These are phyloP conservation scores for Petroica traversi DNA, from an alignment of 2,113 vertebrate genomes.

Conservation along the genomic window DNA sequence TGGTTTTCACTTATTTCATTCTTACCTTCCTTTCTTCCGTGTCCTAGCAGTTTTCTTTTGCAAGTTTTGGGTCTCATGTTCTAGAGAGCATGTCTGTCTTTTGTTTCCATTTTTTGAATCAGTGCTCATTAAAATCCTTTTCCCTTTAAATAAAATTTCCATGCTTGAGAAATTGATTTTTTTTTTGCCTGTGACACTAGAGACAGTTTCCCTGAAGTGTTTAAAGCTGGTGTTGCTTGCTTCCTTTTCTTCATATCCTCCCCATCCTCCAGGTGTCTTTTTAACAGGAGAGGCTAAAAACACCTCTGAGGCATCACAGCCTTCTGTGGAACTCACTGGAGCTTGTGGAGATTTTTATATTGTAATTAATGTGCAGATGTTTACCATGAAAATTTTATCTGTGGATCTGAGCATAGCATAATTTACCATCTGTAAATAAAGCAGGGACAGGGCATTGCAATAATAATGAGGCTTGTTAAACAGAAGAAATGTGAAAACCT, in stretches of 20 bases:
- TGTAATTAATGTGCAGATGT: not conserved
- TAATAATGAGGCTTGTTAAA: not conserved
- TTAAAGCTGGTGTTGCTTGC: not conserved
- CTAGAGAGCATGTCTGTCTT: not conserved
- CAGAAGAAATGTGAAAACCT: not conserved
- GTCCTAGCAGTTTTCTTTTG: not conserved
- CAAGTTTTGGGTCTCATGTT: not conserved
- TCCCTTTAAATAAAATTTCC: not conserved
- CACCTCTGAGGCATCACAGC: fast-evolving
- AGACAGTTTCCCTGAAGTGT: not conserved
- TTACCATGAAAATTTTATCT: not conserved
- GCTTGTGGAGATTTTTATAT: not conserved
- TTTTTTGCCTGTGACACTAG: not conserved
- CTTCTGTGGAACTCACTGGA: not conserved
- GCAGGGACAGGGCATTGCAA: not conserved
- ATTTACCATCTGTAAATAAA: conserved; percentile 2
- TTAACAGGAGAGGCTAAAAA: not conserved
- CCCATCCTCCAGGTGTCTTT: not conserved
- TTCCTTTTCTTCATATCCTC: not conserved
- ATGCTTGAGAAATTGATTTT: not conserved
- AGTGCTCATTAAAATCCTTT: not conserved
- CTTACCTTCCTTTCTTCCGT: not conserved
- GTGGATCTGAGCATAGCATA: not conserved
- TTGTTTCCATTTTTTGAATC: not conserved
- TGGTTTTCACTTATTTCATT: not conserved